These are phyloP conservation scores for Sandelia bainsii DNA, from an alignment of 2,797 vertebrate genomes.

Conservation along the genomic window DNA sequence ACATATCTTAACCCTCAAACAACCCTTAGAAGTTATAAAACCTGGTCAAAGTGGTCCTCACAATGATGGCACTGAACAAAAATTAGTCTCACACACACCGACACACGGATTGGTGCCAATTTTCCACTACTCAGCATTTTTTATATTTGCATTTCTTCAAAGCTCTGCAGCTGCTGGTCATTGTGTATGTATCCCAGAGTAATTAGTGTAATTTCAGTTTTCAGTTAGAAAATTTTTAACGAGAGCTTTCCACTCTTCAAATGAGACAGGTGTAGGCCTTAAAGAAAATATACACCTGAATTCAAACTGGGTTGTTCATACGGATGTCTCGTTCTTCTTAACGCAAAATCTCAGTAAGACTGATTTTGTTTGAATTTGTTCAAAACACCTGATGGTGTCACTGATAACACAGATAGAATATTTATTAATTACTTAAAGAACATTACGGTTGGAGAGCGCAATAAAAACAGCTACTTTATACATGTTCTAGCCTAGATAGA, in stretches of 20 bases:
- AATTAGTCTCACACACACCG: too few relatives aligned
- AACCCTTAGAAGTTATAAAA: too few relatives aligned
- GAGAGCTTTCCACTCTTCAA: neutral
- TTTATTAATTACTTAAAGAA: neutral
- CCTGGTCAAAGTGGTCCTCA: too few relatives aligned
- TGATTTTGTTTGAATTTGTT: neutral
- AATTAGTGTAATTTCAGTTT: too few relatives aligned
- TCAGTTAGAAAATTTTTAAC: neutral
- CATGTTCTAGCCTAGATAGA: too few relatives aligned
- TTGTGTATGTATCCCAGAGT: too few relatives aligned
- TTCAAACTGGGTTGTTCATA: too few relatives aligned
- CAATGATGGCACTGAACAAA: too few relatives aligned
- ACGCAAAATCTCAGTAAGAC: too few relatives aligned
- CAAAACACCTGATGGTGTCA: neutral
- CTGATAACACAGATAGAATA: neutral
- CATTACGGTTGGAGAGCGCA: neutral
- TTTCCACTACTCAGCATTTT: neutral
- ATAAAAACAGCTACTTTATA: too few relatives aligned
- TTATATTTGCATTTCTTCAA: neutral
- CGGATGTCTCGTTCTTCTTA: too few relatives aligned
- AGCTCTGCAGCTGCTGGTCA: neutral
- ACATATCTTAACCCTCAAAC: neutral
- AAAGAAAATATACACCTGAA: neutral
- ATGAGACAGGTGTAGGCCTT: neutral
- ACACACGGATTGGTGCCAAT: neutral